Percentiles rank a stretch among this genome's conserved stretches.
Evolutionary conservation across 2,888 invertebrate genomes (phyloP).

Genomic region (Ochropleura plecta): DNA sequence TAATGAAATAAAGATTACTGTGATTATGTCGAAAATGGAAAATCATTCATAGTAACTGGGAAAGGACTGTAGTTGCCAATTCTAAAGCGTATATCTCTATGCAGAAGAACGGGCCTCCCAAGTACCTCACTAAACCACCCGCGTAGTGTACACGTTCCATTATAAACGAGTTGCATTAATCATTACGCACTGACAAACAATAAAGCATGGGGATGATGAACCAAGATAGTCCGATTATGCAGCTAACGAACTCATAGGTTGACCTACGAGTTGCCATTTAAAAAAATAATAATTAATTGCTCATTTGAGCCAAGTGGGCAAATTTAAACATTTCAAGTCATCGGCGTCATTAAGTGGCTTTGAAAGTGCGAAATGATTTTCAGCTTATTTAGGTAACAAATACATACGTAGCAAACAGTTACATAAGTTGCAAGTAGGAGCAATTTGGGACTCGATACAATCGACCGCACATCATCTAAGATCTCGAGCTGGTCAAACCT

Average conservation of each 20-base stretch:
- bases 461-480: not conserved
- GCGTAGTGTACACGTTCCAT: not conserved
- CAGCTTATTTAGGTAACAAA: not conserved
- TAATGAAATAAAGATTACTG: not conserved
- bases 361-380: constrained; percentile 7
- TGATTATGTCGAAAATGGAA: not conserved
- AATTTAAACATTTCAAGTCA: not conserved
- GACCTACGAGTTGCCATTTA: too few species aligned
- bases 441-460: not conserved
- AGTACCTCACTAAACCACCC: not conserved
- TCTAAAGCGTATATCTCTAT: not conserved
- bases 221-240: too few species aligned
- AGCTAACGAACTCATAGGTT: too few species aligned
- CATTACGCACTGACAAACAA: constrained; percentile 6
- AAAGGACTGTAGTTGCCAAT: not conserved
- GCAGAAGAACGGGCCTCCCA: not conserved
- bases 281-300: too few species aligned
- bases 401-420: not conserved
- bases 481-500: not conserved
- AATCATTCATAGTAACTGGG: not conserved
- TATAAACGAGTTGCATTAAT: not conserved
- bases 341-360: not conserved
- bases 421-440: not conserved
- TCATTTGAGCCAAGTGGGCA: not conserved
- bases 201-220: not conserved